Evolutionary conservation across 2,113 vertebrate species (phyloP).

Genomic region (Megaceryle torquata): DNA sequence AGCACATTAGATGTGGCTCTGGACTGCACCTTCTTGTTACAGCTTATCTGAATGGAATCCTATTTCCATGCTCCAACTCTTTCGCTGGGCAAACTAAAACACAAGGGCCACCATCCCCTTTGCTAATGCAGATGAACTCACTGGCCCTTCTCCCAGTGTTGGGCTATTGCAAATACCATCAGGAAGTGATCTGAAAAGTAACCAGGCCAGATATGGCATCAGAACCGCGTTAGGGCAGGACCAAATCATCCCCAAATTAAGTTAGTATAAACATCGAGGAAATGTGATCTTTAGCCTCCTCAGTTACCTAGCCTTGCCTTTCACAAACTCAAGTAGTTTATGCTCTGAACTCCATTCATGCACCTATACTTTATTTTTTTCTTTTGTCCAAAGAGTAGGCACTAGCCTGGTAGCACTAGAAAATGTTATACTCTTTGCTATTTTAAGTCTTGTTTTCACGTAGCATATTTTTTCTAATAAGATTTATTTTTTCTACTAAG

Average conservation of each 20-base stretch:
- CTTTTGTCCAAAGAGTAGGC: neutral
- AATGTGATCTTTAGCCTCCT: neutral
- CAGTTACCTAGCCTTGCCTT: neutral
- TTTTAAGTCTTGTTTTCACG: neutral
- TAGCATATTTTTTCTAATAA: neutral
- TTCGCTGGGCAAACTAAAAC: neutral
- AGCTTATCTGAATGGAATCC: neutral
- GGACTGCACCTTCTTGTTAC: neutral
- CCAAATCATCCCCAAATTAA: neutral
- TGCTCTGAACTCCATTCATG: neutral
- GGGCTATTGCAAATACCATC: neutral
- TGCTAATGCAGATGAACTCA: neutral
- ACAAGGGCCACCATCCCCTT: neutral
- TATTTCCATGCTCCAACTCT: neutral
- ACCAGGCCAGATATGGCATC: neutral
- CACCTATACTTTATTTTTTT: neutral
- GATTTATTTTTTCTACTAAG: neutral
- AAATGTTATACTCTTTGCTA: neutral
- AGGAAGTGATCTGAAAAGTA: neutral
- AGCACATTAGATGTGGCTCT: neutral
- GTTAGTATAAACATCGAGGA: neutral
- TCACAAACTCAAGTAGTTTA: neutral
- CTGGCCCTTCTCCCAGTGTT: neutral
- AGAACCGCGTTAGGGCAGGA: fast-evolving
- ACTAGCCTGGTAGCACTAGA: neutral